phyloP scores from a whole-genome alignment of 2,888 invertebrate species.

The Eulithis testata region DNA sequence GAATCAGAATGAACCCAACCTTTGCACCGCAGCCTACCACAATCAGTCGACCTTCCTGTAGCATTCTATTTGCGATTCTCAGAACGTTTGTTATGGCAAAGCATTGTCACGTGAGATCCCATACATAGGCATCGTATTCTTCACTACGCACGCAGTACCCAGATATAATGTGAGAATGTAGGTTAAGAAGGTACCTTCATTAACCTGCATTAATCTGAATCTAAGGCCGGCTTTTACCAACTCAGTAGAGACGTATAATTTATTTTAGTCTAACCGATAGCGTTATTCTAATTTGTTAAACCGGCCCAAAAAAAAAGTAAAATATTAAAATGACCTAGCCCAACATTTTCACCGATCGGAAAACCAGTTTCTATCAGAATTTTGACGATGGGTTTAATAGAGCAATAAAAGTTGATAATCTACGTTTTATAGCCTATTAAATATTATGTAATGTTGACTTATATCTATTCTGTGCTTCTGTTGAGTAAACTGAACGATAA shows the following conservation, averaged over 20 bases:
- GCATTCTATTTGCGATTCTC: slow-evolving; percentile 28
- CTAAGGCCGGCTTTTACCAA: too few species aligned
- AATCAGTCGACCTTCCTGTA: slow-evolving; percentile 35
- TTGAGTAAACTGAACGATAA: slow-evolving; percentile 10
- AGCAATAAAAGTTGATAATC: slow-evolving; percentile 8
- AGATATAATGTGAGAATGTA: neutral
- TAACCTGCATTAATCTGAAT: too few species aligned
- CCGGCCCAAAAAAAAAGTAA: neutral
- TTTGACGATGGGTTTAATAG: slow-evolving; percentile 6
- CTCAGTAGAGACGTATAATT: too few species aligned
- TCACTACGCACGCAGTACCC: neutral
- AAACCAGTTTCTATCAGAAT: slow-evolving; percentile 11
- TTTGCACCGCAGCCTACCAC: slow-evolving; percentile 28
- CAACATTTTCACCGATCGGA: neutral
- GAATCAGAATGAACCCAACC: slow-evolving; percentile 30
- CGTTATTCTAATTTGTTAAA: too few species aligned
- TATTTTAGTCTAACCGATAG: too few species aligned
- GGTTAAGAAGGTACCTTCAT: neutral
- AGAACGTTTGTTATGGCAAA: slow-evolving; percentile 27
- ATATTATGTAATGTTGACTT: slow-evolving; percentile 11
- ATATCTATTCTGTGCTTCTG: slow-evolving; percentile 1
- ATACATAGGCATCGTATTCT: slow-evolving; percentile 10
- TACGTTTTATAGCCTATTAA: slow-evolving; percentile 11
- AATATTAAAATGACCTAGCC: slow-evolving; percentile 14
- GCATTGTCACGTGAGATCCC: slow-evolving; percentile 20